phyloP scores from a whole-genome alignment of 1,140 invertebrate species.

The Cherax quadricarinatus region DNA sequence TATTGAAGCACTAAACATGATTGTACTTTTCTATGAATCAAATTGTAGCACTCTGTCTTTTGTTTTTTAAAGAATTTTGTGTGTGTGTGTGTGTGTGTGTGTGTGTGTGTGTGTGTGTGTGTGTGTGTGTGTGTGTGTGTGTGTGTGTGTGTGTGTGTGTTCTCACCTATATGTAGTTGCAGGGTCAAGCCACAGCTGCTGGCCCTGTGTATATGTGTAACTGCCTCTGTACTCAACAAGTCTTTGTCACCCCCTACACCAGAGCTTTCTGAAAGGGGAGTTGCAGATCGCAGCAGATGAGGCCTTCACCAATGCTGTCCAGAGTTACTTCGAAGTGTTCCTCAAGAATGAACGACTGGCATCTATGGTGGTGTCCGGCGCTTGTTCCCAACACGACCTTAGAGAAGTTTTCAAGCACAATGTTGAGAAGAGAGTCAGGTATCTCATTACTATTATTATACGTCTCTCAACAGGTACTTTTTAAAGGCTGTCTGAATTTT shows the following conservation, averaged over 20 bases:
- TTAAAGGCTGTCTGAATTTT: no score
- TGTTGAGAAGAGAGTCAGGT: constrained; percentile 96
- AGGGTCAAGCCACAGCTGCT: no score
- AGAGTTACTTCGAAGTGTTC: constrained; percentile 98
- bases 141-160: no score
- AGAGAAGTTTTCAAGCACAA: constrained; percentile 98
- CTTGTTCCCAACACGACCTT: constrained; percentile 98
- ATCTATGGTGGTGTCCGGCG: constrained; percentile 97
- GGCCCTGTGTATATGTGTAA: no score
- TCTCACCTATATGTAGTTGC: no score
- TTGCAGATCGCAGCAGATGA: constrained; percentile 99
- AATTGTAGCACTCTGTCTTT: no score
- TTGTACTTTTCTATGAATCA: no score
- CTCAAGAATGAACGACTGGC: constrained; percentile 96
- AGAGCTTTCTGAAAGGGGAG: constrained; percentile 95
- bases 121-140: no score
- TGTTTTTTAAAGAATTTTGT: no score
- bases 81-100: constrained; percentile 3
- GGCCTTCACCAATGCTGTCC: constrained; percentile 98
- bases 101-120: constrained; percentile 20
- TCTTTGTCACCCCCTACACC: constrained; percentile 61
- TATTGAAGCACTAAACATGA: no score
- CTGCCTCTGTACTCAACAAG: no score
- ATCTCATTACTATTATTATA: constrained; percentile 71
- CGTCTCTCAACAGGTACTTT: no score